Base-by-base conservation (phyloP, 1,140 invertebrate species). In the Aethina tumida region DNA sequence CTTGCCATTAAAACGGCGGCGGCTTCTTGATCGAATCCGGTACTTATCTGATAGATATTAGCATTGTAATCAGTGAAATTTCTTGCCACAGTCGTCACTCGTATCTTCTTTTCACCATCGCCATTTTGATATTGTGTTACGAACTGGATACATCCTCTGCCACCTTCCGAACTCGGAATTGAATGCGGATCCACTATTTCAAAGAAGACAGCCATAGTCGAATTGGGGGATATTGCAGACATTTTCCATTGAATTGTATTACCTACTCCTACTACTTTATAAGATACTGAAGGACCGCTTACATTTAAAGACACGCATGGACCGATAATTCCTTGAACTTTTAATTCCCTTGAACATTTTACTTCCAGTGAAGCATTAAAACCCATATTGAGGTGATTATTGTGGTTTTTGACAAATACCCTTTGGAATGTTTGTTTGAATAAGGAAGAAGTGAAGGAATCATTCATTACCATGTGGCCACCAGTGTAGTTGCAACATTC, bases 401-500 rank as follows among this genome's bases (percentile, higher is more conserved):
- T 86, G n/a, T 75, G 69, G 67, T 99, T 93, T 50, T 92, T 88
- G 4, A 84, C 73, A 62, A 99, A 98, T 0, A 99, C 93, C 43
- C 94, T 74, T 64, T 97, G 92, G 73, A 97, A 99, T 29, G 94
- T 97, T 69, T 99, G 95, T 61, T 97, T 98, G 66, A 99, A 99
- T 1, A 99, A 68, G 0, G 92, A 91, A 0, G 96, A 98, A 66
- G 97, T 96, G 60, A 99, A 99, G 0, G 94, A 97, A 64, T 99
- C 97, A 10, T 93, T 95, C 89, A 99, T 96, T 7, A 99, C 91
- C 86, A 99, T 97, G 57, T 98, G 91, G 7, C 97, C 96, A 27
- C 87, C 95, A 27, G 96, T 99, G 8, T 84, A 85, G 66, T 97
- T 98, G 50, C 86, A 88, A 55, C 90, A 92, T 53, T 90, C 90